Base-by-base conservation (phyloP, 2,888 invertebrate genomes). In the Ametastegia equiseti region DNA sequence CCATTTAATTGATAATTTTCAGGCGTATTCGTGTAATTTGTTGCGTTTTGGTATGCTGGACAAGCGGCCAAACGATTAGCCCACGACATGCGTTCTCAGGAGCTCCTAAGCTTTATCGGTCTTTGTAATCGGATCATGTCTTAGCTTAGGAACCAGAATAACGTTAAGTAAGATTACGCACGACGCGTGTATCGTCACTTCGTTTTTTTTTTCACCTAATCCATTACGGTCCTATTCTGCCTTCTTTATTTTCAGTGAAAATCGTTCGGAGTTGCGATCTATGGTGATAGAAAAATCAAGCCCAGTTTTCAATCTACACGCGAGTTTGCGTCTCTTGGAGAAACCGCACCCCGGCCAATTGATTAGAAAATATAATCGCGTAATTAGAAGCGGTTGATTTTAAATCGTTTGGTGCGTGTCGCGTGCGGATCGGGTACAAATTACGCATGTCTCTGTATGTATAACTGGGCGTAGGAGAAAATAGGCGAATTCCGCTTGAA, bases 351-450 rank as follows among this genome's bases (percentile, higher is more conserved):
- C 11, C 23, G 67, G 84, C n/a, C n/a, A n/a, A n/a, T 84, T 85
- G 89, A 90, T 90, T 90, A 89, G 87, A 89, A 90, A 90, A 90
- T 87, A 87, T 89, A 82, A 81, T 81, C 87, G 88, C 87, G 89
- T 89, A 90, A 90, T 90, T 90, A 90, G 86, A 89, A 83, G 85
- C 83, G 84, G 84, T 83, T 81, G 81, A 85, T 86, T 87, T 87
- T 84, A 85, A 88, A 85, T 86, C 84, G 83, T 82, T 84, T 80
- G 81, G 86, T 81, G 83, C 83, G 82, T 83, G 36, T 39, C 19
- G 67, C 11, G 39, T 67, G 36, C 67, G 39, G 39, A 36, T 67
- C 39, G 67, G 67, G 67, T 67, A 67, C 39, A 67, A 67, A 67
- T 67, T 19, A 13, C 36, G 39, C 19, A 36, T 67, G n/a, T 60